Conservation (phyloP, 2,888 invertebrate species). For the Amblyjoppa proteus region DNA sequence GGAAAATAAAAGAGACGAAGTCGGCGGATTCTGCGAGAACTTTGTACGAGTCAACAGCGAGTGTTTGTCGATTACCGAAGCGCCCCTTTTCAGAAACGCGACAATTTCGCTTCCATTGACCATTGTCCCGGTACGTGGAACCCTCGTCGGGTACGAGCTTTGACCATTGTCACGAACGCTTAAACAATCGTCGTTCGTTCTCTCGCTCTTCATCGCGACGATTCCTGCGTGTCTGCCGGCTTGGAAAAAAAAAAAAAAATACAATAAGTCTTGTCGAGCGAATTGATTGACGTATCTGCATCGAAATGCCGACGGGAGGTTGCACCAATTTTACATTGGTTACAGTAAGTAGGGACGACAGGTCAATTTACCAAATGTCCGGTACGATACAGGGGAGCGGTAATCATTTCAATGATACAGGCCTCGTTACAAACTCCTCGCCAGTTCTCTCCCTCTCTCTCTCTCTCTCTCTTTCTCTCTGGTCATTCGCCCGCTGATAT, state of each 20-base stretch:
- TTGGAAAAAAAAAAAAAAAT: slow-evolving; percentile 10
- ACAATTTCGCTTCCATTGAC: neutral
- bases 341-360: slow-evolving; percentile 72
- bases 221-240: neutral
- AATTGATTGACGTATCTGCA: neutral
- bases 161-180: neutral
- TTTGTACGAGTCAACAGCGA: neutral
- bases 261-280: slow-evolving; percentile 11
- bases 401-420: slow-evolving; percentile 82
- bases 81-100: neutral
- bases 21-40: neutral
- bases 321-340: slow-evolving; percentile 65
- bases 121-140: neutral
- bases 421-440: slow-evolving; percentile 73
- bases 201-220: too few relatives aligned
- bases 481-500: neutral
- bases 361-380: slow-evolving; percentile 84
- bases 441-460: slow-evolving; percentile 30
- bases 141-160: neutral
- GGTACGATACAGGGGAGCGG: slow-evolving; percentile 81
- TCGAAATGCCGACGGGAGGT: slow-evolving; percentile 44
- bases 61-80: neutral
- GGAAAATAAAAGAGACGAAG: neutral
- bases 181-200: too few relatives aligned
- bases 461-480: slow-evolving; percentile 27